Evolutionary conservation across 2,113 vertebrate genomes (phyloP).

Genomic region (Rana temporaria): DNA sequence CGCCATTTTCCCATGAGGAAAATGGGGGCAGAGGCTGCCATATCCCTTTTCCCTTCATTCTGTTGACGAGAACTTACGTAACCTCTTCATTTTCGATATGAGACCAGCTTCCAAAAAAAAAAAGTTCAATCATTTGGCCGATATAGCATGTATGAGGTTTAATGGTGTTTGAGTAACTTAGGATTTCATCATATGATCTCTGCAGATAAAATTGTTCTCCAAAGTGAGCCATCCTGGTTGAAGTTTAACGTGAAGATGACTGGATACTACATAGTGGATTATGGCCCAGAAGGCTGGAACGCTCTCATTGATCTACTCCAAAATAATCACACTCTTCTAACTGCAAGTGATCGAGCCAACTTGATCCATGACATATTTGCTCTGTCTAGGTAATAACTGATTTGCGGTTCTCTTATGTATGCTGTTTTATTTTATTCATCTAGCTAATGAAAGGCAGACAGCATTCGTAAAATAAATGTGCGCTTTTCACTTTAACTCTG

Average conservation of each 20-base stretch:
- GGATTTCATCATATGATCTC: background rate
- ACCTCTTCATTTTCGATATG: no score
- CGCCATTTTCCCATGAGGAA: no score
- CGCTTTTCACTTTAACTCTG: conserved; percentile 27
- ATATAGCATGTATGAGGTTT: no score
- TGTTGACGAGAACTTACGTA: no score
- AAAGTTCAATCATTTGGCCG: no score
- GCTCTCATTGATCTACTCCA: conserved; percentile 75
- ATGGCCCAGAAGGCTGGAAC: conserved; percentile 79
- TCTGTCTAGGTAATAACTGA: conserved; percentile 80
- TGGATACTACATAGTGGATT: conserved; percentile 92
- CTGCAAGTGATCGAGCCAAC: conserved; percentile 84
- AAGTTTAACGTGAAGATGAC: conserved; percentile 89
- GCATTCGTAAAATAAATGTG: conserved; percentile 4
- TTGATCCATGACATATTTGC: conserved; percentile 91
- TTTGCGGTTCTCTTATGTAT: background rate
- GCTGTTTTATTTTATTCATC: background rate
- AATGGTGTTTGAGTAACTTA: no score
- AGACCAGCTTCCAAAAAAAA: no score
- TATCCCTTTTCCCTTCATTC: no score
- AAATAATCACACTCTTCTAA: conserved; percentile 73
- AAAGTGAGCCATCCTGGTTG: conserved; percentile 82
- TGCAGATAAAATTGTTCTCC: conserved; percentile 65
- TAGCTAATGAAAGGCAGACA: background rate
- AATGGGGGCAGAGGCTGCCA: no score